Evolutionary conservation across 1,140 invertebrate genomes (phyloP).

Genomic region (Drosophila sp.): DNA sequence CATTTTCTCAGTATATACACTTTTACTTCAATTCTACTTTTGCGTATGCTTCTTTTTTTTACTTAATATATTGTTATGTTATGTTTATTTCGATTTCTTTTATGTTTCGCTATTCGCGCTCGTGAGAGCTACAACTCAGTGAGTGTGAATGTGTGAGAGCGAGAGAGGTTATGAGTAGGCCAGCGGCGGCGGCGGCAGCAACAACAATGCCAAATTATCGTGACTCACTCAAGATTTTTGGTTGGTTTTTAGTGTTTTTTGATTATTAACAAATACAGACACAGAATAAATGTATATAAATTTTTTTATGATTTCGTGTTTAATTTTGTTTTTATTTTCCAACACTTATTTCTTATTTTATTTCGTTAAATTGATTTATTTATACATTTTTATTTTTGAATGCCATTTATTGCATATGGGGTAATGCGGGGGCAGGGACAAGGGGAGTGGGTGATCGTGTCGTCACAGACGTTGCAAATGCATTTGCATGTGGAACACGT

Average conservation of each 20-base stretch:
- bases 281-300: slow-evolving; percentile 25
- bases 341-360: slow-evolving; percentile 36
- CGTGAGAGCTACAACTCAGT: slow-evolving; percentile 7
- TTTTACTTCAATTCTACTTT: slow-evolving; percentile 38
- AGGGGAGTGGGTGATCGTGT: slow-evolving; percentile 15
- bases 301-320: slow-evolving; percentile 23
- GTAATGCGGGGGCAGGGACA: slow-evolving; percentile 19
- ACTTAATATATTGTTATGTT: slow-evolving; percentile 64
- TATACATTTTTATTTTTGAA: slow-evolving; percentile 21
- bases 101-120: slow-evolving; percentile 3
- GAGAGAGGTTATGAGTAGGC: slow-evolving; percentile 4
- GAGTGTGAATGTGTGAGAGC: slow-evolving; percentile 10
- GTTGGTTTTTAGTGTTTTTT: background rate
- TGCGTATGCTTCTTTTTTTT: slow-evolving; percentile 35
- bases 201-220: slow-evolving; percentile 42
- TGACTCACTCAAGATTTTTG: slow-evolving; percentile 47
- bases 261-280: slow-evolving; percentile 20
- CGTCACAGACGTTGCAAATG: slow-evolving; percentile 15
- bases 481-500: slow-evolving; percentile 33
- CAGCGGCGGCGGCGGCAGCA: slow-evolving; percentile 29
- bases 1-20: slow-evolving; percentile 15
- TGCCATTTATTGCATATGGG: slow-evolving; percentile 31
- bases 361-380: slow-evolving; percentile 3
- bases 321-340: background rate
- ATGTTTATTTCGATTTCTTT: slow-evolving; percentile 30